These are phyloP conservation scores for Caenorhabditis sulstoni DNA, from an alignment of 2,888 invertebrate genomes.

Conservation along the genomic window DNA sequence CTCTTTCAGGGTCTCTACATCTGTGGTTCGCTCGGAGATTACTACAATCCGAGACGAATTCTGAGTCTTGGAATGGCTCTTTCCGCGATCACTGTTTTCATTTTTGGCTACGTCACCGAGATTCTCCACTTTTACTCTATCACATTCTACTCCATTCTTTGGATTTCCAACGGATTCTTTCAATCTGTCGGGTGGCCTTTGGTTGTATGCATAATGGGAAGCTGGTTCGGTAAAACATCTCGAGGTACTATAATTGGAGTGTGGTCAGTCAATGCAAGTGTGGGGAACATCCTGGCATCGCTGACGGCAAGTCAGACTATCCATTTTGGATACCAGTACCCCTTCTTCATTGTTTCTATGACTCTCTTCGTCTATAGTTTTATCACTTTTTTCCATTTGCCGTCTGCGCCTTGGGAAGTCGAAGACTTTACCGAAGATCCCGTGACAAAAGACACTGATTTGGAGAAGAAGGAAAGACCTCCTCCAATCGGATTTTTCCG, in stretches of 20 bases:
- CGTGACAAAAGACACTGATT: constrained; percentile 3
- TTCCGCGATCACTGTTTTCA: constrained; percentile 80
- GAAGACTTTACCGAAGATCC: constrained; percentile 12
- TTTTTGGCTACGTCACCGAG: constrained; percentile 82
- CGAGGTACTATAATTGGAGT: constrained; percentile 81
- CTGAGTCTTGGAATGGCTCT: constrained; percentile 82
- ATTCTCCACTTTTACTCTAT: constrained; percentile 81
- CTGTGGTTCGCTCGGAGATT: constrained; percentile 82
- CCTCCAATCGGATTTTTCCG: constrained; percentile 62
- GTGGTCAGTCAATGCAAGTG: constrained; percentile 81
- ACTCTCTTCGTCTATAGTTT: constrained; percentile 81
- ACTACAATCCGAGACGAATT: constrained; percentile 81
- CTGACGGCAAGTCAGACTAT: constrained; percentile 80
- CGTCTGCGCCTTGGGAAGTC: constrained; percentile 81
- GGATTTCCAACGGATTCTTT: constrained; percentile 81
- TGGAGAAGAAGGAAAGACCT: constrained; percentile 42
- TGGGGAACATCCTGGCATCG: constrained; percentile 83
- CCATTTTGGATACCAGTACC: constrained; percentile 35
- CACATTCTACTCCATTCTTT: constrained; percentile 81
- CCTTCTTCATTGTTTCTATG: constrained; percentile 30
- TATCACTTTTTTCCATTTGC: constrained; percentile 81
- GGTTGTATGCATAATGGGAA: constrained; percentile 82
- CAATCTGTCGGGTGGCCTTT: constrained; percentile 82
- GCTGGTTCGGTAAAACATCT: constrained; percentile 76
- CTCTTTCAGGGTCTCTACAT: constrained; percentile 81